Evolutionary conservation across 1,140 invertebrate species (phyloP), one percentile per base, ranked within the genome.

Genomic region (Hyles euphorbiae): DNA sequence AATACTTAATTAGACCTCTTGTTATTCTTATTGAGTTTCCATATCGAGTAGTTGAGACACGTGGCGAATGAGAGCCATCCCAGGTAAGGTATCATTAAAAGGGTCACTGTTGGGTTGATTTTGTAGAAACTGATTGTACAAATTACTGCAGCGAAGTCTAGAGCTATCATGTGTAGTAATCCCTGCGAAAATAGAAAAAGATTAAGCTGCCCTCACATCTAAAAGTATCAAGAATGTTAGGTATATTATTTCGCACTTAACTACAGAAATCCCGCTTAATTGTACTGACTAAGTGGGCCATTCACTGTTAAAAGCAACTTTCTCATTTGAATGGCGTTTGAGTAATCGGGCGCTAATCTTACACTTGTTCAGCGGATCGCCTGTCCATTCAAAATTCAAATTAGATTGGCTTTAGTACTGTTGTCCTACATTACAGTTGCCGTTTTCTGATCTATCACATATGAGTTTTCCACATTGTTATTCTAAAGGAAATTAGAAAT

Each of bases 31-130:
- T 70, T 65, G 36, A 79, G 62, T 52, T 90, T 90, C 89, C 93
- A 95, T 47, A 95, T 90, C 2, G 80, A 81, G 61, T 92, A 94
- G 68, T 92, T 95, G 0, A 96, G 83, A 7, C 86, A 89, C 4
- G 91, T 87, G 3, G 95, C 95, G 63, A 95, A 91, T 5, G 91
- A 88, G 3, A 93, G 76, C 95, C 95, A 97, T 6, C 90, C 91
- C 3, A 96, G 74, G 74, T 97, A 97, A 2, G 96, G 96, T 5
- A 93, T 60, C 80, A 96, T 91, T 10, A 96, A 76, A 54, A 90
- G 91, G 3, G 92, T 92, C 10, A 95, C 94, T 8, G 86, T 87
- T 43, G 83, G 78, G 76, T 95, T 95, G 0, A 96, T 85, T 10
- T 88, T 81, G 68, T 92, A 93, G 80, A 97, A 97, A 3, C 91